Base-by-base conservation (phyloP, 1,140 invertebrate species). In the Tribolium castaneum region DNA sequence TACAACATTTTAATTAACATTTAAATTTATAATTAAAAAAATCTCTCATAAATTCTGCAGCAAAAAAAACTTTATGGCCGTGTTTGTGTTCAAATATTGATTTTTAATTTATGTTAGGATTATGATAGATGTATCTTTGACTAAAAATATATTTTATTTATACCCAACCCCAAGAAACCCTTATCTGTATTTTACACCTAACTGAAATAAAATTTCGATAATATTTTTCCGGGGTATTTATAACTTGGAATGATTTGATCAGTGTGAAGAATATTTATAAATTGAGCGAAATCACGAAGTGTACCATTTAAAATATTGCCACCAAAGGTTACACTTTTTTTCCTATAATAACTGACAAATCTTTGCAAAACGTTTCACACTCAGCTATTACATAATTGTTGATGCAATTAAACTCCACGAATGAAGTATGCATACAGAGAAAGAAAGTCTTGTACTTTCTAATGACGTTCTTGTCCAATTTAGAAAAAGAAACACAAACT, bases 361-460 rank as follows among this genome's bases (percentile, higher is more conserved):
- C 39, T n/a, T 6, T 45, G 39, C 39, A 45, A 45, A 45, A 10
- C 5, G 39, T 45, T 45, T 45, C 39, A 35, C 30, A 35, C 13
- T 13, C 1, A 10, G 9, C 6, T 34, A 14, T 66, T 66, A 66
- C 34, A 35, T 35, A 66, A 66, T 66, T 34, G 14, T 35, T 66
- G 39, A 45, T 45, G 12, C 59, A 35, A 35, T 66, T 35, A n/a
- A 13, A 34, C 59, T 6, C 25, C 59, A 25, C 19, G 6, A 35
- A 12, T 35, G 59, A 66, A 13, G 19, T 14, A 2, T n/a, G 14
- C 4, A 30, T 13, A 34, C 13, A 35, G 10, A 66, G 34, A 66
- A 66, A 66, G 59, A 66, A 66, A 66, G 59, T 66, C 30, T 66
- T 35, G 10, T 16, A 59, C 54, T 59, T 59, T 59, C 54, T 22